These are phyloP conservation scores for Smithornis capensis DNA, from an alignment of 2,113 vertebrate genomes.

Conservation along the genomic window DNA sequence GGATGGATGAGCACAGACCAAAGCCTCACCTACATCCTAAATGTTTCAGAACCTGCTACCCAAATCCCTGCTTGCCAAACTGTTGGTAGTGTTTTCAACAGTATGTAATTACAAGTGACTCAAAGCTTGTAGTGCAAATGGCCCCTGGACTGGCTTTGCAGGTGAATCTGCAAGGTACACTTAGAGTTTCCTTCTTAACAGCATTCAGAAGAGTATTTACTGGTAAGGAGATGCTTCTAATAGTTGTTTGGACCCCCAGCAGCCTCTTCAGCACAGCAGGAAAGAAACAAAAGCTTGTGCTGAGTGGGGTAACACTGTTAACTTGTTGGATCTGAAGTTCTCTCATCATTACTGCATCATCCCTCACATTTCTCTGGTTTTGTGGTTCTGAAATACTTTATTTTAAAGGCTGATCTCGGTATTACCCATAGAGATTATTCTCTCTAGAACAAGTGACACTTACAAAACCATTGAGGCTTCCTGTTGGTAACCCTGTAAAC, in stretches of 20 bases:
- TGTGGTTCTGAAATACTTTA: constrained; percentile 38
- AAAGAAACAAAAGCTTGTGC: not conserved
- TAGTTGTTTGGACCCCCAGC: not conserved
- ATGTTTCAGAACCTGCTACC: not conserved
- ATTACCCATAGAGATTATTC: constrained; percentile 18
- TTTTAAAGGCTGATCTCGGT: constrained; percentile 8
- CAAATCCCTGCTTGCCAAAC: not conserved
- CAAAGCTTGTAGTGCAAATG: not conserved
- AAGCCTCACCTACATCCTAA: not conserved
- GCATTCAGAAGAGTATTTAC: not conserved
- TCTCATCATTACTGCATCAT: not conserved
- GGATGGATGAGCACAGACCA: not conserved
- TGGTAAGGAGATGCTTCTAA: not conserved
- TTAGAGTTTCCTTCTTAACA: not conserved
- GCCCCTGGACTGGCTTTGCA: not conserved
- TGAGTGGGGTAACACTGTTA: not conserved
- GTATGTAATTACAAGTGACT: accelerated
- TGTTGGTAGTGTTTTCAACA: not conserved
- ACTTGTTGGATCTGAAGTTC: not conserved
- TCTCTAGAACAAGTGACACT: constrained; percentile 27
- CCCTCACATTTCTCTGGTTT: constrained; percentile 12
- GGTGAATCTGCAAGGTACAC: not conserved
- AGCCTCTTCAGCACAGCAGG: not conserved
- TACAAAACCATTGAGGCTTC: constrained; percentile 65
- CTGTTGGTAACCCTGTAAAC: constrained; percentile 55